phyloP scores from a whole-genome alignment of 2,797 vertebrate species.

The Taenioides sp. region DNA sequence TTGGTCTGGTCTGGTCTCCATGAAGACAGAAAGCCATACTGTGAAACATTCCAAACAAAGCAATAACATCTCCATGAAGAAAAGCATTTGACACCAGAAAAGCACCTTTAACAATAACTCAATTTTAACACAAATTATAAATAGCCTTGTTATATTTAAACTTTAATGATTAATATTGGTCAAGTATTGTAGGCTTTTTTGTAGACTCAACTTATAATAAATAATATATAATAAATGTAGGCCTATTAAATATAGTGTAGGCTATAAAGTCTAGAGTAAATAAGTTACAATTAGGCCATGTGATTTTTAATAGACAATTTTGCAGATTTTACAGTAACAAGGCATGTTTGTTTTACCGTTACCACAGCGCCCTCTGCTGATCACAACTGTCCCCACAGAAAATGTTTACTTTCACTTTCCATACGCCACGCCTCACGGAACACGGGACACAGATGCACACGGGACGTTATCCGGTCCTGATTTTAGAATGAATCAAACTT shows the following conservation, averaged over 20 bases:
- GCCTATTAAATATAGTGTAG: not conserved
- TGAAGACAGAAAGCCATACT: no score
- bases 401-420: constrained; percentile 49
- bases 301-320: not conserved
- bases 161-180: no score
- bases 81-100: no score
- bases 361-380: constrained; percentile 21
- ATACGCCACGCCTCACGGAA: constrained; percentile 43
- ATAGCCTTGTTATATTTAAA: no score
- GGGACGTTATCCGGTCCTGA: not conserved
- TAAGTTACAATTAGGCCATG: not conserved
- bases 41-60: no score
- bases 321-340: not conserved
- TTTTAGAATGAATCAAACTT: not conserved
- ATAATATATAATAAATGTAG: not conserved
- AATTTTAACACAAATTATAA: no score
- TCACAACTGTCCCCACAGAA: not conserved
- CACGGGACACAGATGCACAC: not conserved
- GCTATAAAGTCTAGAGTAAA: not conserved
- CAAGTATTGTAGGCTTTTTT: not conserved
- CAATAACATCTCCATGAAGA: no score
- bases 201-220: not conserved
- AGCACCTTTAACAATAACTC: no score
- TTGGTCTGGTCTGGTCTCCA: no score
- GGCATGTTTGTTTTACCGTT: not conserved